Evolutionary conservation across 2,113 vertebrate genomes (phyloP), one percentile per base, ranked within the genome.

Genomic region (Cephalopholis sonnerati): DNA sequence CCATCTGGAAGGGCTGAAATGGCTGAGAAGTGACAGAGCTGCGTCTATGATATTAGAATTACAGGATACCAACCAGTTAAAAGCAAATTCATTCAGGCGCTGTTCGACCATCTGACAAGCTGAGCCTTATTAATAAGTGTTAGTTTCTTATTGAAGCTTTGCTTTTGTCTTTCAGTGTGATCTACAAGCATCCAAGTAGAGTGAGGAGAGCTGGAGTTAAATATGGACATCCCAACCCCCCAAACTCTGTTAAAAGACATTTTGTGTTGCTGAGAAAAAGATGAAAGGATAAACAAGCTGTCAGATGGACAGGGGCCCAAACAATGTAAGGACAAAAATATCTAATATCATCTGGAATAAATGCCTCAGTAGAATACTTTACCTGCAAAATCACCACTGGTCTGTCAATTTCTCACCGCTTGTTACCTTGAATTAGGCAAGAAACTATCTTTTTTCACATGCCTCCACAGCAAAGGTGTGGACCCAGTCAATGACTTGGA

Each of bases 1-100:
- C 86, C 84, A 91, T 87, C 84, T 91, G 84, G 84, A 71, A 46
- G 55, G 78, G 72, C 83, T 77, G 73, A 77, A 77, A 69, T 79
- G 79, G 51, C 82, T 82, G 83, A 68, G 48, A 76, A 79, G 74
- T 74, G 76, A 81, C 76, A 57, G 74, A 74, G 61, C 72, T 73
- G 81, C 70, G 67, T 64, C 54, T 78, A 29, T 73, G 51, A 57
- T 83, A 70, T 72, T 36, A 59, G 39, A 82, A 72, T 67, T 64
- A 75, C 41, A 65, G 58, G 48, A 77, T 55, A 32, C 20, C 67
- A 9, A 53, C 18, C 27, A 32, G 27, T 53, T n/a, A n/a, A 53
- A 53, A 36, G 20, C 22, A 29, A 36, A 53, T 53, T n/a, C 48
- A 53, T 69, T 51, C 69, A 71, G 53, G n/a, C 53, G 36, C 51